Evolutionary conservation across 2,888 invertebrate species (phyloP), one percentile per base, ranked within the genome.

Genomic region (Drosophila mettleri): DNA sequence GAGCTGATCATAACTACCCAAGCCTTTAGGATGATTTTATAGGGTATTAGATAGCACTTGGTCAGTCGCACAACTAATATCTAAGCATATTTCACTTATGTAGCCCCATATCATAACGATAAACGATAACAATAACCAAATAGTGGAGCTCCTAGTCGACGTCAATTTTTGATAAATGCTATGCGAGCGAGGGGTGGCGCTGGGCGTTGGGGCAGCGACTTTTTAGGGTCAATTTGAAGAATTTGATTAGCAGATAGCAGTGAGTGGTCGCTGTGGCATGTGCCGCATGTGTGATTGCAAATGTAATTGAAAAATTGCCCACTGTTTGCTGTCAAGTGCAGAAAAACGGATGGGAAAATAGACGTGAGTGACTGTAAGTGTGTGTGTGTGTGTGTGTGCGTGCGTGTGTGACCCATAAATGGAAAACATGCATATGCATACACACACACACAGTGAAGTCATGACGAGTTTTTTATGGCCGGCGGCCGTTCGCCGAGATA

Each of bases 261-360:
- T 45, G 33, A 55, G 58, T 68, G 64, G 77, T 29, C 78, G 68
- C 69, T 72, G 24, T 72, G 85, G 78, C 79, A 80, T 74, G 69
- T 77, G 63, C 51, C 55, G 34, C 24, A 33, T 57, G 55, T 57
- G 58, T 27, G 73, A 64, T 66, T 61, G 70, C 60, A 70, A 67
- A 69, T 60, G 58, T 80, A 86, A 86, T 83, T 83, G 86, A 83
- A 83, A 86, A 86, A 80, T 69, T 69, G 66, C 69, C 77, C 73
- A 80, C 73, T 71, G 71, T 80, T 69, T 57, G 71, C 83, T 82
- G 82, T 80, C 83, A 83, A 80, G 72, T 74, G 83, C 83, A 86
- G 78, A 73, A 64, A 43, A 43, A 45, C 69, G 54, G 67, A 72
- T 43, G 58, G 71, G 69, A 59, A 49, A 18, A 18, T 22, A 43